phyloP scores from a whole-genome alignment of 1,140 invertebrate genomes.

The Pseudomyrmex concolor region DNA sequence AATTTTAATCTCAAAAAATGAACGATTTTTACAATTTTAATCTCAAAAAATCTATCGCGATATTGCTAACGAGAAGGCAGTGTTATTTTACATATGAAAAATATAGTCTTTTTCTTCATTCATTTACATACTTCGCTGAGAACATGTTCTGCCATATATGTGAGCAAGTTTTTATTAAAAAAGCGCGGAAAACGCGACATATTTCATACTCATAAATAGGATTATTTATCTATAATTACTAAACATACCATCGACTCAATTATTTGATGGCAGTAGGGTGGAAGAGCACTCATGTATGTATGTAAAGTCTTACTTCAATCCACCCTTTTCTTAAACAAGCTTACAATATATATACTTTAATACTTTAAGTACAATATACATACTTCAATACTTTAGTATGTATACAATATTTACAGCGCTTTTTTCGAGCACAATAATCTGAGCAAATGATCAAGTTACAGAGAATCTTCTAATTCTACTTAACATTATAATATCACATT shows the following conservation, averaged over 20 bases:
- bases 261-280: slow-evolving; percentile 13
- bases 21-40: background rate
- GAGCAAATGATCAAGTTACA: slow-evolving; percentile 65
- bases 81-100: slow-evolving; percentile 46
- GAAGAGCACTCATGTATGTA: background rate
- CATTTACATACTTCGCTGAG: slow-evolving; percentile 12
- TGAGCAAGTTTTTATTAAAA: slow-evolving; percentile 36
- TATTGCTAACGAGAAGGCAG: slow-evolving; percentile 42
- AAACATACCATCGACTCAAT: slow-evolving; percentile 24
- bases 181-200: slow-evolving; percentile 8
- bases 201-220: background rate
- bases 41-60: background rate
- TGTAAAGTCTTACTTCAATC: slow-evolving; percentile 18
- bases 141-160: background rate
- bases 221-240: background rate
- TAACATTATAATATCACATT: slow-evolving; percentile 54
- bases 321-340: background rate
- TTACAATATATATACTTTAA: slow-evolving; percentile 26
- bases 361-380: too few relatives aligned
- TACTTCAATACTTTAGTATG: background rate
- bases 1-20: background rate
- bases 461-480: slow-evolving; percentile 52
- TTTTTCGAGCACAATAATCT: slow-evolving; percentile 24
- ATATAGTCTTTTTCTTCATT: slow-evolving; percentile 36
- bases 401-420: slow-evolving; percentile 62